Evolutionary conservation across 2,888 invertebrate genomes (phyloP).

Genomic region (Ecliptopera silaceata): DNA sequence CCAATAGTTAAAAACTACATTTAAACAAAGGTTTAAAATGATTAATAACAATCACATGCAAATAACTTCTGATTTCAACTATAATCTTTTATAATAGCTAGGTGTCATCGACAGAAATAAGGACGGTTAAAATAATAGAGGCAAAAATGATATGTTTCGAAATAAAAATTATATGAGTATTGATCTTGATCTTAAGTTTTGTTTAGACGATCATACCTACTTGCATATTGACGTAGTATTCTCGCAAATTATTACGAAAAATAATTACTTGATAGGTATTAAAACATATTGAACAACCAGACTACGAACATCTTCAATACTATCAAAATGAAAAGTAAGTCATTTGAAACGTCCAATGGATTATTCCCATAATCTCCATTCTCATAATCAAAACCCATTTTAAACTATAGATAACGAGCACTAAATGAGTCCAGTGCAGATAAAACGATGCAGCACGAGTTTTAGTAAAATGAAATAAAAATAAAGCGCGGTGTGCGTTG

Average conservation of each 20-base stretch:
- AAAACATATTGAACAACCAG: no score
- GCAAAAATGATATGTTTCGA: conserved; percentile 21
- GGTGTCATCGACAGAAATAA: conserved; percentile 36
- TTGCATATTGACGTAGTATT: no score
- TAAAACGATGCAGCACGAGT: background rate
- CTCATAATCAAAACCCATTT: no score
- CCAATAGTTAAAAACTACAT: conserved; percentile 17
- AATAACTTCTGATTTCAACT: conserved; percentile 29
- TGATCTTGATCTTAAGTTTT: conserved; percentile 8
- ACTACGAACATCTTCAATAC: no score
- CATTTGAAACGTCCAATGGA: no score
- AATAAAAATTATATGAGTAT: conserved; percentile 27
- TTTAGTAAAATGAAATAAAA: background rate
- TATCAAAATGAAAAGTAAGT: no score
- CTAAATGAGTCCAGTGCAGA: background rate
- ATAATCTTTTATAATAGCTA: conserved; percentile 26
- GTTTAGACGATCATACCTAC: no score
- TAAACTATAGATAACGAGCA: background rate
- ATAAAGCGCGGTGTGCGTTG: no score
- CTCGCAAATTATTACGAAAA: no score
- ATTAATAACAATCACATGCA: conserved; percentile 29
- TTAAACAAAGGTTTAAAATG: conserved; percentile 23
- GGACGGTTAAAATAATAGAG: conserved; percentile 22
- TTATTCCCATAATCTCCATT: no score
- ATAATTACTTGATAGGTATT: no score